Conservation (phyloP, 1,140 invertebrate genomes). For the Pseudomyrmex concolor region DNA sequence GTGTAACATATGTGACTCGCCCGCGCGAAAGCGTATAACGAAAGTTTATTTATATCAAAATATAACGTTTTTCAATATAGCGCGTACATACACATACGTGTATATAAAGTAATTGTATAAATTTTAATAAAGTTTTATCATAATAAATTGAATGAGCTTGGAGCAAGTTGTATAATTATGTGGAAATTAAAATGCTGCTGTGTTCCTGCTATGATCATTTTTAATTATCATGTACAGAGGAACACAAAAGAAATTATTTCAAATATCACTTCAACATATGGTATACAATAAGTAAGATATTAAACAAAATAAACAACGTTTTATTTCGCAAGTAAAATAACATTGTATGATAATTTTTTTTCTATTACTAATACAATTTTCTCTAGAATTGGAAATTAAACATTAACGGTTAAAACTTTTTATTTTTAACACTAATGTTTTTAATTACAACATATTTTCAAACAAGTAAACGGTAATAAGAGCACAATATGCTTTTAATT, state of each 20-base stretch:
- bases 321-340: too few relatives aligned
- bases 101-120: background rate
- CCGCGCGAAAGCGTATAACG: background rate
- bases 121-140: slow-evolving; percentile 12
- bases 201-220: background rate
- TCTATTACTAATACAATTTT: background rate
- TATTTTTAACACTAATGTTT: background rate
- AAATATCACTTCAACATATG: too few relatives aligned
- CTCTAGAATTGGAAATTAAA: background rate
- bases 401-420: background rate
- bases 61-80: background rate
- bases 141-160: background rate
- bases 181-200: background rate
- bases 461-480: slow-evolving; percentile 26
- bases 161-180: background rate
- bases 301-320: too few relatives aligned
- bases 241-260: background rate
- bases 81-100: too few relatives aligned
- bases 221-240: background rate
- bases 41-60: slow-evolving; percentile 5
- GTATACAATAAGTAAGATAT: too few relatives aligned
- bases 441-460: slow-evolving; percentile 23
- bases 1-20: background rate
- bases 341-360: background rate
- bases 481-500: slow-evolving; percentile 20